These are phyloP conservation scores for Enhydra lutris DNA, from an alignment of 2,113 vertebrate genomes.

Conservation along the genomic window DNA sequence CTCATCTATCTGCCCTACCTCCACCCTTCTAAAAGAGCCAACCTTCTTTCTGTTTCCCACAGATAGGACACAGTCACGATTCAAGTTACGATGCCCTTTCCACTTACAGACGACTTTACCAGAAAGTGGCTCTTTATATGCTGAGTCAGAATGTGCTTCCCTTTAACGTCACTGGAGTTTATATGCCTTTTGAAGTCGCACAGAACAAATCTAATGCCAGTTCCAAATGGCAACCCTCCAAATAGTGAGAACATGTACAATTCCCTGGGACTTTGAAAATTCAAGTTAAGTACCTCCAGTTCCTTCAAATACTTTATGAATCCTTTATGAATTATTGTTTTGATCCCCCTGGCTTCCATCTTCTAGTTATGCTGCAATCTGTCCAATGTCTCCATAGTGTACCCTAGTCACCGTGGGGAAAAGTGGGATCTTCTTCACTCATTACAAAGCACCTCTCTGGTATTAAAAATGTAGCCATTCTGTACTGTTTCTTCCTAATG, in stretches of 20 bases:
- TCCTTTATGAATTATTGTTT: background rate
- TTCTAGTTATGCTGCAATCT: background rate
- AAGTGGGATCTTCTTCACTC: background rate
- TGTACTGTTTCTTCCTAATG: background rate
- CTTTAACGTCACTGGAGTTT: background rate
- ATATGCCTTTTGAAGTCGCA: background rate
- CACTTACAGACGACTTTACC: background rate
- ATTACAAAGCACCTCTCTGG: background rate
- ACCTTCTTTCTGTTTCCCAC: background rate
- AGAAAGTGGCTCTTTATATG: background rate
- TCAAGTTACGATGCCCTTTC: background rate
- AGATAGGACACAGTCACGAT: background rate
- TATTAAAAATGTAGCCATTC: background rate
- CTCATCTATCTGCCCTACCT: background rate
- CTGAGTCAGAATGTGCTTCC: background rate
- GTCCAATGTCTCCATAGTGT: background rate
- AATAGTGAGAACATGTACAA: background rate
- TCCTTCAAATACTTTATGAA: background rate
- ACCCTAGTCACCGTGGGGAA: background rate
- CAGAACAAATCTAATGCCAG: background rate
- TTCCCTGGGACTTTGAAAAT: background rate
- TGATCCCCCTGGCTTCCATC: background rate
- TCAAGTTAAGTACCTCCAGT: background rate
- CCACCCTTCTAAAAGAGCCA: background rate
- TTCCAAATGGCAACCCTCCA: background rate